These are phyloP conservation scores for Turritopsis dohrnii DNA, from an alignment of 30 jellyfish, hydroid and myxozoan species.

Conservation along the genomic window DNA sequence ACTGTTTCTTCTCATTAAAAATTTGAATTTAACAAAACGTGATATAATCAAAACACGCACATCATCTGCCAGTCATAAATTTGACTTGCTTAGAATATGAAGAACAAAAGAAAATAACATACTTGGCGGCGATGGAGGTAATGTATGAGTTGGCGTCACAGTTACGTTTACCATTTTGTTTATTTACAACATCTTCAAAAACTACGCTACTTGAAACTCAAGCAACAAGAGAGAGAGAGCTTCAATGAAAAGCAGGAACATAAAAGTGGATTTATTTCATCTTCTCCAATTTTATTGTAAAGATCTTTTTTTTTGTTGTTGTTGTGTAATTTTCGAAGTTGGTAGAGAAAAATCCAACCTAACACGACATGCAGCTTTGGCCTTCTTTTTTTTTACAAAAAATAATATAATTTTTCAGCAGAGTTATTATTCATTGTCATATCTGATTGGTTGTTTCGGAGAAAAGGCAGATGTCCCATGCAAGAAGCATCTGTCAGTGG, in stretches of 20 bases:
- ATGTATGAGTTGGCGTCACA: neutral
- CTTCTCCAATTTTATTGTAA: too few relatives aligned
- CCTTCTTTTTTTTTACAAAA: neutral
- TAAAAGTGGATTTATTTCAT: too few relatives aligned
- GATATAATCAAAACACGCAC: too few relatives aligned
- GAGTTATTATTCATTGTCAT: neutral
- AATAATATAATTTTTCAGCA: neutral
- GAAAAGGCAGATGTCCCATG: neutral
- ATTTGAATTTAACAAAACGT: too few relatives aligned
- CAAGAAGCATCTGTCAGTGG: neutral
- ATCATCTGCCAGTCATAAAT: too few relatives aligned
- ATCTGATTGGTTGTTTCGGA: neutral
- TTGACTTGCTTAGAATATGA: neutral
- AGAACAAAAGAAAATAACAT: neutral
- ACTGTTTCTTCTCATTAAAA: too few relatives aligned
- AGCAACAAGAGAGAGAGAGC: too few relatives aligned
- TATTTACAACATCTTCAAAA: neutral
- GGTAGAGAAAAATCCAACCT: neutral
- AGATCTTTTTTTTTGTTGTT: too few relatives aligned
- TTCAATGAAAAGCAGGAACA: too few relatives aligned
- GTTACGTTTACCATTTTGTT: neutral
- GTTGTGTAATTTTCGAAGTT: too few relatives aligned
- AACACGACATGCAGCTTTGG: too few relatives aligned
- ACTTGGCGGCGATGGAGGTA: neutral
- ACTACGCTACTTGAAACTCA: neutral